Evolutionary conservation across 2,113 vertebrate genomes (phyloP).

Genomic region (Neomonachus schauinslandi): DNA sequence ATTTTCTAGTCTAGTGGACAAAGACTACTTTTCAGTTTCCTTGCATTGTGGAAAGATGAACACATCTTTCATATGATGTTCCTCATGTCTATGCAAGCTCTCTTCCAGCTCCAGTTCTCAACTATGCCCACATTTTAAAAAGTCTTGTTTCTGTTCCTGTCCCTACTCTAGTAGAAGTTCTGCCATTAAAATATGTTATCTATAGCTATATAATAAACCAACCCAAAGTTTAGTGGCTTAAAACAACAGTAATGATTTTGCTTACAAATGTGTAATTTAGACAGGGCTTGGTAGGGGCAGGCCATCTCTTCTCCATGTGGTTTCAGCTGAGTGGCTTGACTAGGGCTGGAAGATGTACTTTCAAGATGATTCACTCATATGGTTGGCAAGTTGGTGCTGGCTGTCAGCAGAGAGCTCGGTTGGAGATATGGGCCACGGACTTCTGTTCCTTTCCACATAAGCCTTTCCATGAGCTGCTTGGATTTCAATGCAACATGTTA

Average conservation of each 20-base stretch:
- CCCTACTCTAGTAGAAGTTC: neutral
- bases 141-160: neutral
- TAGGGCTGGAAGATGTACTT: neutral
- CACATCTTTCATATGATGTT: neutral
- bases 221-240: neutral
- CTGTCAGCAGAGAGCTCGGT: neutral
- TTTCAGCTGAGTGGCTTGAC: neutral
- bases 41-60: neutral
- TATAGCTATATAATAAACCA: neutral
- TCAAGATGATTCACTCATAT: neutral
- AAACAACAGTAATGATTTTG: neutral
- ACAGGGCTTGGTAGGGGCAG: neutral
- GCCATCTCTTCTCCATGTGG: neutral
- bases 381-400: neutral
- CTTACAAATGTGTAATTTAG: neutral
- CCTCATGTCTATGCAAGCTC: neutral
- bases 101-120: neutral
- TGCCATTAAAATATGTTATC: neutral
- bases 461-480: neutral
- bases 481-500: neutral
- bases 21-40: neutral
- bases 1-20: neutral
- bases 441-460: neutral
- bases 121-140: neutral
- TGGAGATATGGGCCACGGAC: neutral